These are phyloP conservation scores for Cephus runcator DNA, from an alignment of 2,888 invertebrate genomes.

Conservation along the genomic window DNA sequence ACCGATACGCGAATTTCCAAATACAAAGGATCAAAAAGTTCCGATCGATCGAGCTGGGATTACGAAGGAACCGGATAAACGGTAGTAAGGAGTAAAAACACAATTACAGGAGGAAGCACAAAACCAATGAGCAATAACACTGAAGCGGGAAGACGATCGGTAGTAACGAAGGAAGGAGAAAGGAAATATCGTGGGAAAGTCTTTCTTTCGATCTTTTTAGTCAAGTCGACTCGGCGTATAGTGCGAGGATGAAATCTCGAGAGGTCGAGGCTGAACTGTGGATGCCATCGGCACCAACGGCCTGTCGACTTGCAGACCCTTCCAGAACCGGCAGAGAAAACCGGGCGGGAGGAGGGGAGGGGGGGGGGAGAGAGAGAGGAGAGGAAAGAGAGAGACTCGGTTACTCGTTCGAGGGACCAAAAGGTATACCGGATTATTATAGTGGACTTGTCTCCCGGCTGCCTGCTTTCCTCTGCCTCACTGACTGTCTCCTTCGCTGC, in stretches of 20 bases:
- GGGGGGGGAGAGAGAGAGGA: neutral
- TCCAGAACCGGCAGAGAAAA: constrained; percentile 15
- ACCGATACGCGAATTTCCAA: neutral
- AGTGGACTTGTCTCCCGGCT: neutral
- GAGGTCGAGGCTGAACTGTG: constrained; percentile 38
- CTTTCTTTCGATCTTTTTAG: neutral
- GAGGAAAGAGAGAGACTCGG: neutral
- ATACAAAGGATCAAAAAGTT: neutral
- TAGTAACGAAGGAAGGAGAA: constrained; percentile 5
- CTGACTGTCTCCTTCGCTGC: neutral
- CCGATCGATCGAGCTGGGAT: neutral
- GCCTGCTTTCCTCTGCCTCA: neutral
- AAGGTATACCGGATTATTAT: constrained; percentile 22
- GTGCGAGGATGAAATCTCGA: constrained; percentile 28
- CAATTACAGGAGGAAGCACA: neutral
- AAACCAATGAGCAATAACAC: neutral
- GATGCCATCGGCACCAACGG: constrained; percentile 31
- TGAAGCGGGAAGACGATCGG: neutral
- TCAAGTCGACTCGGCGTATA: neutral
- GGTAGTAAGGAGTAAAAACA: constrained; percentile 3
- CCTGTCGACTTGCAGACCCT: constrained; percentile 28
- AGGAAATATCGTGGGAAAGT: neutral
- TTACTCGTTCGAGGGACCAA: neutral
- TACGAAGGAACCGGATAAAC: neutral
- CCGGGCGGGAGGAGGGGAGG: constrained; percentile 8